Percentiles rank a stretch among this genome's conserved stretches.
These are phyloP conservation scores for Amphipyra tragopoginis DNA, from an alignment of 2,888 invertebrate species.

Conservation along the genomic window DNA sequence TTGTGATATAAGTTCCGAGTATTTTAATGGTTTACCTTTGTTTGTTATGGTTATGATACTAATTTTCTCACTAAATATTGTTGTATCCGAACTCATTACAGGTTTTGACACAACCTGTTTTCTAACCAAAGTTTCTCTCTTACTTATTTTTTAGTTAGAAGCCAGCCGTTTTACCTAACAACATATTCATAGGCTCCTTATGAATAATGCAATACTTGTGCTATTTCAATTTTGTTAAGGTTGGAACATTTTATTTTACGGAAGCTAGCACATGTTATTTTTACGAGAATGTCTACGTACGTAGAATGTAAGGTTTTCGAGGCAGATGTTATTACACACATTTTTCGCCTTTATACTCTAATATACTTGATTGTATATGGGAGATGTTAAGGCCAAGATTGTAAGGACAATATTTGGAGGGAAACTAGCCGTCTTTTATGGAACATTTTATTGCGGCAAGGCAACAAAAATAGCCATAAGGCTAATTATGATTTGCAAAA, in stretches of 20 bases:
- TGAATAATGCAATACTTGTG: constrained; percentile 43
- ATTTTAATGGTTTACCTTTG: too few species aligned
- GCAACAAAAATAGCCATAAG: constrained; percentile 29
- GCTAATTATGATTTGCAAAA: constrained; percentile 39
- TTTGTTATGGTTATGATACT: too few species aligned
- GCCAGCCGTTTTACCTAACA: neutral
- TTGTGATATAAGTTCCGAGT: too few species aligned
- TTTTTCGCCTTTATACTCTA: constrained; percentile 41
- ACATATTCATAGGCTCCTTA: constrained; percentile 19
- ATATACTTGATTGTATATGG: constrained; percentile 28
- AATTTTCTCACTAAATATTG: too few species aligned
- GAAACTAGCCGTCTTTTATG: constrained; percentile 26
- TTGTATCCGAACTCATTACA: neutral
- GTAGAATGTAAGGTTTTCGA: constrained; percentile 35
- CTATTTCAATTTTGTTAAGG: constrained; percentile 31
- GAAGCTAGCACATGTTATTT: constrained; percentile 44
- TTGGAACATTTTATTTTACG: constrained; percentile 38
- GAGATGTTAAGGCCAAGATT: constrained; percentile 26
- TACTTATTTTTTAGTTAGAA: constrained; percentile 18
- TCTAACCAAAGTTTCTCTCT: constrained; percentile 1
- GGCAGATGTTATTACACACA: constrained; percentile 36
- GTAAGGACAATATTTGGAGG: constrained; percentile 32
- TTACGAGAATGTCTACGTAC: constrained; percentile 43
- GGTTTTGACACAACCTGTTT: too few species aligned
- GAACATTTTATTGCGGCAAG: constrained; percentile 27